Evolutionary conservation across 2,888 invertebrate species (phyloP).

Genomic region (Habrosyne pyritoides): DNA sequence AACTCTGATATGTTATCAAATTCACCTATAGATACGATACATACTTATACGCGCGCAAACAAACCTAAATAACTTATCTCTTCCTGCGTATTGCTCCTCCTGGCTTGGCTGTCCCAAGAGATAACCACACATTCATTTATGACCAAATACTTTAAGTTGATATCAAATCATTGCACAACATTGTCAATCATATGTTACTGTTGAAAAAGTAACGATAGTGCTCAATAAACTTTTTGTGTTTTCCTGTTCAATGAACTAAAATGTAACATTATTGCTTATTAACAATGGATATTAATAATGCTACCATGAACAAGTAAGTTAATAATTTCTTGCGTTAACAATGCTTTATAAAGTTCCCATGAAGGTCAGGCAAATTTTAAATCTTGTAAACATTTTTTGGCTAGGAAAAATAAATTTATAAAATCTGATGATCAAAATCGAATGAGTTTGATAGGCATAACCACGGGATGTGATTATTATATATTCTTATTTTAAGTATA

Average conservation of each 20-base stretch:
- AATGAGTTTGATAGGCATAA: no score
- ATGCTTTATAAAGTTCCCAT: background rate
- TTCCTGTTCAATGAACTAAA: background rate
- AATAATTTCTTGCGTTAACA: background rate
- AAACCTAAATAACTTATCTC: constrained; percentile 23
- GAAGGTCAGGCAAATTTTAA: no score
- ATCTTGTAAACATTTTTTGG: no score
- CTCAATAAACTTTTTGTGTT: background rate
- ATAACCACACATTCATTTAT: constrained; percentile 27
- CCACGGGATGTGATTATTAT: no score
- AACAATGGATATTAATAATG: background rate
- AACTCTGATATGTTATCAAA: constrained; percentile 10
- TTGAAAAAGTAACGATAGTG: background rate
- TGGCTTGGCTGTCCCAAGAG: constrained; percentile 24
- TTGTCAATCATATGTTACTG: background rate
- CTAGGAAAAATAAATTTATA: no score
- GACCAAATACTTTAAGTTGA: constrained; percentile 9
- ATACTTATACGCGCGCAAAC: background rate
- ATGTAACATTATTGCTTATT: background rate
- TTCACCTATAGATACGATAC: background rate
- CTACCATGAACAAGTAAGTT: constrained; percentile 1
- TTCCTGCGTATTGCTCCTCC: constrained; percentile 18
- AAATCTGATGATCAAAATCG: constrained; percentile 5
- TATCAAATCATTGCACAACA: constrained; percentile 1
- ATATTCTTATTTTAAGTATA: no score